phyloP scores from a whole-genome alignment of 2,797 vertebrate genomes.

The Sebastolobus altivelis region DNA sequence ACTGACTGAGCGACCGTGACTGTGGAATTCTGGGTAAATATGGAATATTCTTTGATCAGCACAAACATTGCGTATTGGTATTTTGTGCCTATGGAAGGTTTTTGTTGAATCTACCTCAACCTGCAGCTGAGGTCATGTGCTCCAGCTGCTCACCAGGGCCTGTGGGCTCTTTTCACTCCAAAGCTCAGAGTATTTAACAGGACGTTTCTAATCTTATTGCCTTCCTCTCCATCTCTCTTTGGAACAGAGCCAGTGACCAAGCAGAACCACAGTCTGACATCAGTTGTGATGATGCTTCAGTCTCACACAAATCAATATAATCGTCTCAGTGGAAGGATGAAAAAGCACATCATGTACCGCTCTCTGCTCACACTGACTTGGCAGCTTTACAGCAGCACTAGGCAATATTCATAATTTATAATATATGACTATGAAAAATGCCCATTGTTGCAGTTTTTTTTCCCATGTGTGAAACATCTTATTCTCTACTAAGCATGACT shows the following conservation, averaged over 20 bases:
- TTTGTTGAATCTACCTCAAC: neutral
- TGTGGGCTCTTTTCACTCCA: conserved; percentile 29
- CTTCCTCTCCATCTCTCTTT: conserved; percentile 19
- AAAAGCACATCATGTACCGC: neutral
- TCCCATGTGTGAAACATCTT: neutral
- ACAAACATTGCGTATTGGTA: neutral
- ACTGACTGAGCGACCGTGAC: too few species aligned
- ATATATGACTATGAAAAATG: neutral
- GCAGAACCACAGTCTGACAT: neutral
- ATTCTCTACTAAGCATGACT: neutral
- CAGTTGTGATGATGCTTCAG: conserved; percentile 3
- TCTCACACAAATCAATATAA: neutral
- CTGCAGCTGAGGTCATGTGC: conserved; percentile 31
- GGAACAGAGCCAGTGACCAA: conserved; percentile 10
- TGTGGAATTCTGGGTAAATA: neutral
- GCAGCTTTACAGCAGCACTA: neutral
- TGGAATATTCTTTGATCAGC: neutral
- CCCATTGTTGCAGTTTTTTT: neutral
- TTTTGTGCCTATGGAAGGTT: neutral
- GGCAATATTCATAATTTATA: neutral
- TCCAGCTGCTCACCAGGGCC: conserved; percentile 17
- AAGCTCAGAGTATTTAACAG: conserved; percentile 40
- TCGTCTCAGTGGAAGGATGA: neutral
- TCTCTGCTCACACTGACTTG: neutral
- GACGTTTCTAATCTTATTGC: conserved; percentile 16